Percentiles rank a stretch among this genome's conserved stretches.
Conservation (phyloP, 1,140 invertebrate genomes). For the Tachypleus tridentatus region DNA sequence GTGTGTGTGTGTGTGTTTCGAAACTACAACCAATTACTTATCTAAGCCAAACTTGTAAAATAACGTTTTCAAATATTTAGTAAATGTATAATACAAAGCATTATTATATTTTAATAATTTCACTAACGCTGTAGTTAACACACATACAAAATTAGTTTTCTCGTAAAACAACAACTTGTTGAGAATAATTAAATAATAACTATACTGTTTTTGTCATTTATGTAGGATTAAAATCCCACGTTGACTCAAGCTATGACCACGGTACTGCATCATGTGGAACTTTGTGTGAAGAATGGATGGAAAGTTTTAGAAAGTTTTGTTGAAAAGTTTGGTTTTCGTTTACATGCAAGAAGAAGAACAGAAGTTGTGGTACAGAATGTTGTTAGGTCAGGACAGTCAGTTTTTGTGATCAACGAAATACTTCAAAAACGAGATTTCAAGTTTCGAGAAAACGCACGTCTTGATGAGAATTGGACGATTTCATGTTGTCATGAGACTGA, state of each 20-base stretch:
- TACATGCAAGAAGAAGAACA: slow-evolving; percentile 29
- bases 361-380: slow-evolving; percentile 30
- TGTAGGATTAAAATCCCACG: no score
- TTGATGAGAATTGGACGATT: slow-evolving; percentile 25
- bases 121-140: no score
- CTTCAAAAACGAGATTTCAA: neutral
- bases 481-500: slow-evolving; percentile 31
- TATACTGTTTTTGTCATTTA: no score
- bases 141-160: no score
- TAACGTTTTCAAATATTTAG: no score
- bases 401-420: slow-evolving; percentile 35
- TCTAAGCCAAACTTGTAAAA: no score
- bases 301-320: slow-evolving; percentile 25
- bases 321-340: slow-evolving; percentile 31
- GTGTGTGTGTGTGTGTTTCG: no score
- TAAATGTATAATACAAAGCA: no score
- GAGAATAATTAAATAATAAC: no score
- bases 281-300: slow-evolving; percentile 32
- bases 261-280: slow-evolving; percentile 38
- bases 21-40: no score
- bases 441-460: neutral
- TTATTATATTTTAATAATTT: no score
- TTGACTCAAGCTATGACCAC: slow-evolving; percentile 1
- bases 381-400: slow-evolving; percentile 29
- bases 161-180: no score